Evolutionary conservation across 1,140 invertebrate species (phyloP).

Genomic region (Cylas formicarius): DNA sequence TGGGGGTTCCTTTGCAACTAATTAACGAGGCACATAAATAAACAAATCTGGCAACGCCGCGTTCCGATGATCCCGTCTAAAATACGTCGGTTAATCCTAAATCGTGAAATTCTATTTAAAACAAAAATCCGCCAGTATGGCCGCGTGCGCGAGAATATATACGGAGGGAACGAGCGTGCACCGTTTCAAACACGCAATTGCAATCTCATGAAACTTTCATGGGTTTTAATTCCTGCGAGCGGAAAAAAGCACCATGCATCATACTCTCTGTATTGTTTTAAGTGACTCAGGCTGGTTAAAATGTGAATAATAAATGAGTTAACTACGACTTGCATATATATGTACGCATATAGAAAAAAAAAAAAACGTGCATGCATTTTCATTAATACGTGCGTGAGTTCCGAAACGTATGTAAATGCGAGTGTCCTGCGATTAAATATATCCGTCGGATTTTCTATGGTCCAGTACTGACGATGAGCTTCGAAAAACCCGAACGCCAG

Average conservation of each 20-base stretch:
- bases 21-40: too few species aligned
- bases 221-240: constrained; percentile 17
- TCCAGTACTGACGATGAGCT: too few species aligned
- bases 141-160: constrained; percentile 9
- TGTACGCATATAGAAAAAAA: too few species aligned
- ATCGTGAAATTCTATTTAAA: constrained; percentile 15
- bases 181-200: constrained; percentile 18
- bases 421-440: too few species aligned
- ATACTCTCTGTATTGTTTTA: constrained; percentile 20
- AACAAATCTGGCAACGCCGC: too few species aligned
- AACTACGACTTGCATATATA: constrained; percentile 7
- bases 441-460: too few species aligned
- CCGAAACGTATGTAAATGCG: too few species aligned
- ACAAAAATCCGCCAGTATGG: too few species aligned
- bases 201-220: constrained; percentile 22
- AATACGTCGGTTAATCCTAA: constrained; percentile 3
- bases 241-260: constrained; percentile 17
- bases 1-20: too few species aligned
- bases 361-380: too few species aligned
- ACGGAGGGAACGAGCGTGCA: constrained; percentile 13
- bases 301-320: constrained; percentile 21
- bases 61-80: neutral
- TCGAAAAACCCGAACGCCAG: too few species aligned
- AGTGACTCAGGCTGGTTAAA: constrained; percentile 21
- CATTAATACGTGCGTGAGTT: too few species aligned